Evolutionary conservation across 2,113 vertebrate genomes (phyloP).

Genomic region (Myanophis thanlyinensis): DNA sequence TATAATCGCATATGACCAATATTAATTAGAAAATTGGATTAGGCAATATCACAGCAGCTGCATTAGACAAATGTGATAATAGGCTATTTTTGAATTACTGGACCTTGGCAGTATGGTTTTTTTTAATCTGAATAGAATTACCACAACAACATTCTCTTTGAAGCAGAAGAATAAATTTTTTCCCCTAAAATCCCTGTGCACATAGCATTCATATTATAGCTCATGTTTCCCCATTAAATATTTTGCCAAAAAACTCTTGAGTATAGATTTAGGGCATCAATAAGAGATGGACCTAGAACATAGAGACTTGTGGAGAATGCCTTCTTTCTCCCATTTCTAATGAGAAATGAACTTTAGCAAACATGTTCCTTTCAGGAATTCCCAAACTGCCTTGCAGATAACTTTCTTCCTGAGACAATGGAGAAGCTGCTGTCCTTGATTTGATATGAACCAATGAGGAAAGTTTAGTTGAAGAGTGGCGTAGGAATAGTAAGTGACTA

Average conservation of each 20-base stretch:
- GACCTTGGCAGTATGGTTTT: not conserved
- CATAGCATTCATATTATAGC: not conserved
- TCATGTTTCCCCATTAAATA: not conserved
- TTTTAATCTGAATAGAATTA: constrained; percentile 1
- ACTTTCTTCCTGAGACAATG: not conserved
- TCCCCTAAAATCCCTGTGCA: not conserved
- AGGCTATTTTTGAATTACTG: not conserved
- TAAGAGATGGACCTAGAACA: not conserved
- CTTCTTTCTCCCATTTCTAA: not conserved
- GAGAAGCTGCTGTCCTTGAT: not conserved
- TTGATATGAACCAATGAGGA: not conserved
- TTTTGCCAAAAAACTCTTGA: not conserved
- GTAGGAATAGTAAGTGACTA: not conserved
- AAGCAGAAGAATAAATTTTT: not conserved
- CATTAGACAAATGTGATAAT: not conserved
- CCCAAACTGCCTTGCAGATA: not conserved
- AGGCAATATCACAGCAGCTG: not conserved
- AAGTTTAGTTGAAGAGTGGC: not conserved
- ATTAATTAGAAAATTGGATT: constrained; percentile 2
- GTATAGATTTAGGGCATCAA: not conserved
- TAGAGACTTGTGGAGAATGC: not conserved
- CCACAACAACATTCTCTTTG: not conserved
- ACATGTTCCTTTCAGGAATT: not conserved
- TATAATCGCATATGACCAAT: not conserved
- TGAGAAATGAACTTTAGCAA: not conserved